Conservation (phyloP, 2,113 vertebrate genomes). For the Terrapene triunguis region DNA sequence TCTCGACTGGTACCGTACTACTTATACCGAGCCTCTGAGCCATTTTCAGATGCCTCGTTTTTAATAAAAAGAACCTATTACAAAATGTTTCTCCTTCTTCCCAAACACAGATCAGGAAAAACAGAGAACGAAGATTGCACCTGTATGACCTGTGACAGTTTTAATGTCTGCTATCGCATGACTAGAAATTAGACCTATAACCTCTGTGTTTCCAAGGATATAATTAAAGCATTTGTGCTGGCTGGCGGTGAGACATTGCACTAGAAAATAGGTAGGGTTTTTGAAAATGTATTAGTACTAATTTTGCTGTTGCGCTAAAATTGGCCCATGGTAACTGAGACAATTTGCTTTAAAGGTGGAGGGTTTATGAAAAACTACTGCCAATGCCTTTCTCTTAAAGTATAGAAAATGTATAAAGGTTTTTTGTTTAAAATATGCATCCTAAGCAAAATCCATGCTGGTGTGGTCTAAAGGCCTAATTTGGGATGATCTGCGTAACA, state of each 20-base stretch:
- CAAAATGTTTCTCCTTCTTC: neutral
- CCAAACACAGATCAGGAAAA: neutral
- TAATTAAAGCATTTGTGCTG: neutral
- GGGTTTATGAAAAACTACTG: conserved; percentile 48
- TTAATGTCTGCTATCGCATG: neutral
- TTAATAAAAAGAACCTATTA: neutral
- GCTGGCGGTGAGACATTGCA: neutral
- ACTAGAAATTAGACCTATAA: neutral
- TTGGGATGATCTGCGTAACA: neutral
- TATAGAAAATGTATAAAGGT: neutral
- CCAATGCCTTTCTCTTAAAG: conserved; percentile 48
- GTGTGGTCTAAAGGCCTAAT: conserved; percentile 3
- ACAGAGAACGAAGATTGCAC: neutral
- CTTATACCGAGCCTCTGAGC: neutral
- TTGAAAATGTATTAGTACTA: conserved; percentile 56
- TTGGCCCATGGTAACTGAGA: conserved; percentile 63
- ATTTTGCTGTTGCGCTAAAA: conserved; percentile 53
- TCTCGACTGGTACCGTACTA: neutral
- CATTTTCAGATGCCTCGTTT: neutral
- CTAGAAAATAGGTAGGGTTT: conserved; percentile 46
- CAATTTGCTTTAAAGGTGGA: conserved; percentile 57
- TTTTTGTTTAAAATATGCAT: neutral
- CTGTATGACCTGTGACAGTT: neutral
- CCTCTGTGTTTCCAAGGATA: neutral
- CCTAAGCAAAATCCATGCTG: neutral